phyloP scores from a whole-genome alignment of 2,888 invertebrate genomes.

The Agrotis exclamationis region DNA sequence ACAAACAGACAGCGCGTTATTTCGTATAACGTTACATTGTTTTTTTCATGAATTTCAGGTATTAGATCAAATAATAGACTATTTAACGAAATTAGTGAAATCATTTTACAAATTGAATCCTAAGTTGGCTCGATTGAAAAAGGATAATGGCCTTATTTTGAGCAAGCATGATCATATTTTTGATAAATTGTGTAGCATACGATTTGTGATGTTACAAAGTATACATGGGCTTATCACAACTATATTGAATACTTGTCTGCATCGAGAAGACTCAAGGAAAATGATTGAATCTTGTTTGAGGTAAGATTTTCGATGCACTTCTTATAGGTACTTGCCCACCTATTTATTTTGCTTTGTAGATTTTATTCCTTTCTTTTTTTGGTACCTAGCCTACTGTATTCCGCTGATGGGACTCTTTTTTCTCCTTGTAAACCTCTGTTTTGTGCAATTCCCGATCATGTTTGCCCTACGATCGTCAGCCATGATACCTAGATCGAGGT shows the following conservation, averaged over 20 bases:
- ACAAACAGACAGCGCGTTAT: not conserved
- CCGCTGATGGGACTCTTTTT: too few species aligned
- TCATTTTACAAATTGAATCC: constrained; percentile 90
- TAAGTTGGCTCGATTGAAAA: constrained; percentile 86
- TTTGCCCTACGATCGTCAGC: too few species aligned
- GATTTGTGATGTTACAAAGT: constrained; percentile 91
- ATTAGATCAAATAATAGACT: constrained; percentile 90
- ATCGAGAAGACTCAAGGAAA: constrained; percentile 91
- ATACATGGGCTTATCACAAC: constrained; percentile 89
- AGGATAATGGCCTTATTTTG: constrained; percentile 80
- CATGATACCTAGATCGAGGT: too few species aligned
- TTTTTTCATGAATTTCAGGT: constrained; percentile 83
- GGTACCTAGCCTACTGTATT: too few species aligned
- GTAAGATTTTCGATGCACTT: constrained; percentile 74
- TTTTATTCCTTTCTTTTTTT: too few species aligned
- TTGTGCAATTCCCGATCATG: too few species aligned
- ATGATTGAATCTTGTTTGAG: constrained; percentile 90
- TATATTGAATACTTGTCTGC: constrained; percentile 88
- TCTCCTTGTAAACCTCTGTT: too few species aligned
- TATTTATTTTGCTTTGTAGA: too few species aligned
- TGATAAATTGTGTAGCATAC: constrained; percentile 88
- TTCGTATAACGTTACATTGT: not conserved
- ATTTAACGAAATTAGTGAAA: constrained; percentile 88
- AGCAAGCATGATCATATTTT: constrained; percentile 90
- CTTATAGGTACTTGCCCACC: not conserved